These are phyloP conservation scores for Drosophila neotestacea DNA, from an alignment of 2,888 invertebrate genomes.

Conservation along the genomic window DNA sequence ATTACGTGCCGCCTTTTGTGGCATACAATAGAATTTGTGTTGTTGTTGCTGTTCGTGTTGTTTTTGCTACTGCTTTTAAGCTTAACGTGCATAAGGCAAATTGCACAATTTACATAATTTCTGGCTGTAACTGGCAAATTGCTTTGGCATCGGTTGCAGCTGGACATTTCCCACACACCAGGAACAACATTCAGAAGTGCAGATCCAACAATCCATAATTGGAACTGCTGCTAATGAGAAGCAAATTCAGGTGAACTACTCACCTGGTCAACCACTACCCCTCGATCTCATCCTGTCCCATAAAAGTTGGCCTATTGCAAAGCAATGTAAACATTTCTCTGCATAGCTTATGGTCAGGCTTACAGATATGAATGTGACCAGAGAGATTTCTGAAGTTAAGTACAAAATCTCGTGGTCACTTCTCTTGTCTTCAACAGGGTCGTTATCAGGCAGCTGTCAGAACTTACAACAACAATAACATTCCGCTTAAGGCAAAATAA, in stretches of 20 bases:
- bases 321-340: constrained; percentile 18
- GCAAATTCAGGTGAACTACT: constrained; percentile 15
- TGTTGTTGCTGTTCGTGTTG: constrained; percentile 1
- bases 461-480: no score
- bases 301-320: constrained; percentile 1
- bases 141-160: constrained; percentile 18
- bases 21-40: constrained; percentile 22
- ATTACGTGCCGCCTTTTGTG: constrained; percentile 22
- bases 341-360: constrained; percentile 1
- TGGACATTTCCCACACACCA: constrained; percentile 16
- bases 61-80: constrained; percentile 9
- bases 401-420: neutral
- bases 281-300: neutral
- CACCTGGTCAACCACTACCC: constrained; percentile 3
- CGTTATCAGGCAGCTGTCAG: constrained; percentile 7
- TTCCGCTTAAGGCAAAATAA: no score
- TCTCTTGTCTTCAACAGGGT: constrained; percentile 10
- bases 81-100: constrained; percentile 34
- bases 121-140: constrained; percentile 24
- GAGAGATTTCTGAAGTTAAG: constrained; percentile 7
- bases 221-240: constrained; percentile 44
- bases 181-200: constrained; percentile 13
- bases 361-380: constrained; percentile 1
- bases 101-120: constrained; percentile 46
- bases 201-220: constrained; percentile 30